Evolutionary conservation across 2,113 vertebrate genomes (phyloP).

Genomic region (Cinclus cinclus): DNA sequence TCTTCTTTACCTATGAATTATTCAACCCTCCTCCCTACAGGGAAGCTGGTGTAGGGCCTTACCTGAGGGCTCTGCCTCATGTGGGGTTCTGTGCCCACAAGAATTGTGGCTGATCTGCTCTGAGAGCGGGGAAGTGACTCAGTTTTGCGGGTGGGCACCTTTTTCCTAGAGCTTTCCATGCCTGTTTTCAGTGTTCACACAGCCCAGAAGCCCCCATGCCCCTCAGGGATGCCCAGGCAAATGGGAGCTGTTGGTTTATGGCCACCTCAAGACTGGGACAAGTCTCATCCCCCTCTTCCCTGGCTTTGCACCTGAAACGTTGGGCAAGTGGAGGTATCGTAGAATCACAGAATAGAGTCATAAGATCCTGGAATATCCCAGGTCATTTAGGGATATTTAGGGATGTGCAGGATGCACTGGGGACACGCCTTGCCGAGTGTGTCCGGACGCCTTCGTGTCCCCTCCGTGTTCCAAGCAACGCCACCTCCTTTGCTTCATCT

Average conservation of each 20-base stretch:
- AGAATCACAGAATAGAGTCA: background rate
- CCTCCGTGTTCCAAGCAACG: accelerated
- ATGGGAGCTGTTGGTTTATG: background rate
- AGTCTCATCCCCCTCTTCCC: background rate
- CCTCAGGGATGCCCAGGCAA: background rate
- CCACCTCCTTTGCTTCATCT: background rate
- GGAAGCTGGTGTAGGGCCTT: background rate
- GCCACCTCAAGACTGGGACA: background rate
- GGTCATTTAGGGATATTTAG: background rate
- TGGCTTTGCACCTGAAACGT: background rate
- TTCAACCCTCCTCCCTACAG: background rate
- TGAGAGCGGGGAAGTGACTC: background rate
- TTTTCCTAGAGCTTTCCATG: background rate
- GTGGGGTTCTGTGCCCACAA: background rate
- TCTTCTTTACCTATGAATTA: background rate
- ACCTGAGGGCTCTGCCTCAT: background rate
- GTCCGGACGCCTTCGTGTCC: accelerated
- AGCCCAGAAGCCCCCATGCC: accelerated
- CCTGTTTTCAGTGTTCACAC: accelerated
- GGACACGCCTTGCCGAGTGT: accelerated
- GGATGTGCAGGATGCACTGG: background rate
- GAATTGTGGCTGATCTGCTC: background rate
- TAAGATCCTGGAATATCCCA: background rate
- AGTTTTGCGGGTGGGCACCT: accelerated
- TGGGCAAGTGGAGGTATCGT: background rate